Conservation (phyloP, 2,113 vertebrate species). For the Ptilorrhoa leucosticta region DNA sequence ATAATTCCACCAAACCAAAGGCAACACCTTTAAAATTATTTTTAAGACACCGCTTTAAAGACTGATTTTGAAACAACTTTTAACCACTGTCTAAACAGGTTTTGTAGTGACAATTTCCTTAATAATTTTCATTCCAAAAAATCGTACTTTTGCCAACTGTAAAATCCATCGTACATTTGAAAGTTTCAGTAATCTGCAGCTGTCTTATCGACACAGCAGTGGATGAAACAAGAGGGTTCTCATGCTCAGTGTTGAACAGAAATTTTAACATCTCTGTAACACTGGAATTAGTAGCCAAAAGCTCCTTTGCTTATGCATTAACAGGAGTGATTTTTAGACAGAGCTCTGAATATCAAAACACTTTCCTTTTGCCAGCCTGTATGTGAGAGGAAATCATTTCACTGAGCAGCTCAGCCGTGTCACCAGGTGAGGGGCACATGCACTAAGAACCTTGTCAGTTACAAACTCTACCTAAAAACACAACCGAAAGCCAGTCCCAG, state of each 20-base stretch:
- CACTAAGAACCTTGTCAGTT: not conserved
- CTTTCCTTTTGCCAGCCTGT: not conserved
- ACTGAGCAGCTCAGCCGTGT: not conserved
- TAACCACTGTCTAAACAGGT: not conserved
- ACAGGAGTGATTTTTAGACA: not conserved
- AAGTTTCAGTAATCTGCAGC: not conserved
- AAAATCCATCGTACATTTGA: not conserved
- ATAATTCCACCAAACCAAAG: not conserved
- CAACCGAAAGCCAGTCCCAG: not conserved
- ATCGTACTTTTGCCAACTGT: not conserved
- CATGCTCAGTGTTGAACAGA: not conserved
- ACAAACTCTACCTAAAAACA: not conserved
- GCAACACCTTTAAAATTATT: not conserved
- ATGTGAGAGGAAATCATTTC: not conserved
- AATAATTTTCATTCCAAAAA: not conserved
- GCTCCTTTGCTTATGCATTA: not conserved
- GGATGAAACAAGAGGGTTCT: not conserved
- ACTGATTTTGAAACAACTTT: constrained; percentile 12
- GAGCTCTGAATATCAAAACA: not conserved
- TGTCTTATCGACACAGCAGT: not conserved
- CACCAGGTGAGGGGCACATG: not conserved
- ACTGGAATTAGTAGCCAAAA: not conserved
- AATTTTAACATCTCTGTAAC: not conserved
- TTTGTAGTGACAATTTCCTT: not conserved
- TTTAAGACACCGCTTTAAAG: not conserved